phyloP scores from a whole-genome alignment of 2,797 vertebrate species.

The Picus viridis region DNA sequence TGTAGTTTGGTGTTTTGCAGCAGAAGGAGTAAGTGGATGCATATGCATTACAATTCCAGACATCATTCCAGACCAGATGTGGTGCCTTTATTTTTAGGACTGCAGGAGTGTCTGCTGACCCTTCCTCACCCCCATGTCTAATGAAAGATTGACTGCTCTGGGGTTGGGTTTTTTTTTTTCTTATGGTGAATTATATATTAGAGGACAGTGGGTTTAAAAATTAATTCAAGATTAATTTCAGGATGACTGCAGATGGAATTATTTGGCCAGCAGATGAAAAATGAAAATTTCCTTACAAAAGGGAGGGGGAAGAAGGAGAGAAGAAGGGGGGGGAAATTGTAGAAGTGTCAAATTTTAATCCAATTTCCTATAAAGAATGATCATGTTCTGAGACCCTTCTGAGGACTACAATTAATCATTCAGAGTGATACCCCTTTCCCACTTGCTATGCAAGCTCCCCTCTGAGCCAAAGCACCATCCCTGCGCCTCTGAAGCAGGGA shows the following conservation, averaged over 20 bases:
- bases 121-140: slow-evolving; percentile 83
- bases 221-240: slow-evolving; percentile 81
- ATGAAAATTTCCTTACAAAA: slow-evolving; percentile 76
- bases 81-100: slow-evolving; percentile 82
- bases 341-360: slow-evolving; percentile 77
- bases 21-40: slow-evolving; percentile 76
- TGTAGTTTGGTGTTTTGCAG: slow-evolving; percentile 73
- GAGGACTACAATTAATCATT: slow-evolving; percentile 74
- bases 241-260: slow-evolving; percentile 71
- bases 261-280: slow-evolving; percentile 75
- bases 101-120: slow-evolving; percentile 85
- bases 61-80: slow-evolving; percentile 84
- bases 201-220: slow-evolving; percentile 76
- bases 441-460: slow-evolving; percentile 58
- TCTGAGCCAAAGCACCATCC: slow-evolving; percentile 35
- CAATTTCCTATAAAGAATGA: slow-evolving; percentile 76
- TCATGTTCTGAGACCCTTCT: slow-evolving; percentile 68
- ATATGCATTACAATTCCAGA: slow-evolving; percentile 85
- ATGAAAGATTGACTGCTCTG: slow-evolving; percentile 86
- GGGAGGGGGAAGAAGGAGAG: too few species aligned
- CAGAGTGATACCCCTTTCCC: slow-evolving; percentile 35
- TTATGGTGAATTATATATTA: slow-evolving; percentile 79
- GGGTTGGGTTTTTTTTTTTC: slow-evolving; percentile 4
- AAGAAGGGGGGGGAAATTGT: neutral
- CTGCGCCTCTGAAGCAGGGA: slow-evolving; percentile 26